Conservation (phyloP, 2,888 invertebrate genomes). For the Lasius fuliginosus region DNA sequence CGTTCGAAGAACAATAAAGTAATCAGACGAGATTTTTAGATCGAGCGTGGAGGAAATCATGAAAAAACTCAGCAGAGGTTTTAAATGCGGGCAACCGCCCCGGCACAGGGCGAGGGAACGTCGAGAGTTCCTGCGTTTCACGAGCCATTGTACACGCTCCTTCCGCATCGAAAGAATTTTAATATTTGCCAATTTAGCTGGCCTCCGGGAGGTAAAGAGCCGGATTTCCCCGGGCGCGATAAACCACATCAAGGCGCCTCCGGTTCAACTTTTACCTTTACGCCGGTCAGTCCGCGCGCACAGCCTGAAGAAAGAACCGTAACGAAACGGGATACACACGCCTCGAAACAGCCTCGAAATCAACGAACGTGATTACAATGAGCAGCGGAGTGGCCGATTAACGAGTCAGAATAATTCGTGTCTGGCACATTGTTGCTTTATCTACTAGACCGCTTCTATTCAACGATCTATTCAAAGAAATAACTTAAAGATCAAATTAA, state of each 20-base stretch:
- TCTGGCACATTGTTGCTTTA: slow-evolving; percentile 41
- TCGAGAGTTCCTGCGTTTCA: slow-evolving; percentile 77
- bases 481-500: slow-evolving; percentile 4
- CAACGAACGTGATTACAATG: slow-evolving; percentile 64
- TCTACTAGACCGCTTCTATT: not conserved
- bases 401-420: slow-evolving; percentile 39
- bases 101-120: slow-evolving; percentile 58
- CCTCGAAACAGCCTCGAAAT: slow-evolving; percentile 66
- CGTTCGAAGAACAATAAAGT: slow-evolving; percentile 79
- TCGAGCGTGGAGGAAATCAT: slow-evolving; percentile 63
- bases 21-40: slow-evolving; percentile 75
- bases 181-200: slow-evolving; percentile 83
- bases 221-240: slow-evolving; percentile 76
- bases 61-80: slow-evolving; percentile 74
- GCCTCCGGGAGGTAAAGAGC: slow-evolving; percentile 76
- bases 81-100: slow-evolving; percentile 74
- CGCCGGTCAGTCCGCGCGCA: slow-evolving; percentile 70
- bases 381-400: slow-evolving; percentile 51
- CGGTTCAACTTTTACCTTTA: slow-evolving; percentile 77
- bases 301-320: slow-evolving; percentile 72
- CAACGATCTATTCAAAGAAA: not conserved
- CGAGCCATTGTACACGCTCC: slow-evolving; percentile 77
- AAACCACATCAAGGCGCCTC: slow-evolving; percentile 82
- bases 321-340: slow-evolving; percentile 63
- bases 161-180: slow-evolving; percentile 82